phyloP scores from a whole-genome alignment of 2,113 vertebrate genomes.

The Actenoides hombroni region DNA sequence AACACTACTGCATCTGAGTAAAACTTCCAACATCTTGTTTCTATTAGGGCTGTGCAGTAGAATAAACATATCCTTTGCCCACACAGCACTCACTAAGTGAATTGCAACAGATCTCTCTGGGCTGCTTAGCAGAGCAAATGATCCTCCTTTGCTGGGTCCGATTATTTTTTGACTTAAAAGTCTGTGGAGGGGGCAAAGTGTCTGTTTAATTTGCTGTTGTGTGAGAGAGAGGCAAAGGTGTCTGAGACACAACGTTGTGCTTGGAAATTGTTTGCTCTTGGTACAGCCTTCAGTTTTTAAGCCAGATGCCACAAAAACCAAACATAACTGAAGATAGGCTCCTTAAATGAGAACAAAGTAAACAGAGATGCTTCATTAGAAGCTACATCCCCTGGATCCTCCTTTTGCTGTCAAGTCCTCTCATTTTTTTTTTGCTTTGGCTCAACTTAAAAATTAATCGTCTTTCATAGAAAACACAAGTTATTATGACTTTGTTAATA shows the following conservation, averaged over 20 bases:
- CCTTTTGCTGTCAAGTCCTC: background rate
- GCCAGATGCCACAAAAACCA: conserved; percentile 2
- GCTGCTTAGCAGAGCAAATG: background rate
- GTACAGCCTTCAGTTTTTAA: background rate
- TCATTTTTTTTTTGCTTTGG: background rate
- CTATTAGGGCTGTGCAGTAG: background rate
- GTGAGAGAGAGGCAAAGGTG: background rate
- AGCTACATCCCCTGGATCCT: background rate
- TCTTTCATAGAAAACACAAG: background rate
- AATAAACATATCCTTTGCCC: background rate
- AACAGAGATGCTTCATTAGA: background rate
- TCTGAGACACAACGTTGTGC: background rate
- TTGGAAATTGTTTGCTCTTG: background rate
- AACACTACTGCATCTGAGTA: background rate
- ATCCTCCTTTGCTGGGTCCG: background rate
- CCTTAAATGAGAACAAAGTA: background rate
- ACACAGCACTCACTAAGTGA: background rate
- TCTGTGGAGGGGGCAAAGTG: background rate
- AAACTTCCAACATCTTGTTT: background rate
- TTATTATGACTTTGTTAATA: background rate
- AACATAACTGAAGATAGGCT: background rate
- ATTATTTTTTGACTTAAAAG: background rate
- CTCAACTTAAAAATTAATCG: conserved; percentile 1
- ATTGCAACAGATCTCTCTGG: background rate
- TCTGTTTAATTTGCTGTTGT: background rate